Evolutionary conservation across 2,113 vertebrate species (phyloP), one percentile per base, ranked within the genome.

Genomic region (Misgurnus anguillicaudatus): DNA sequence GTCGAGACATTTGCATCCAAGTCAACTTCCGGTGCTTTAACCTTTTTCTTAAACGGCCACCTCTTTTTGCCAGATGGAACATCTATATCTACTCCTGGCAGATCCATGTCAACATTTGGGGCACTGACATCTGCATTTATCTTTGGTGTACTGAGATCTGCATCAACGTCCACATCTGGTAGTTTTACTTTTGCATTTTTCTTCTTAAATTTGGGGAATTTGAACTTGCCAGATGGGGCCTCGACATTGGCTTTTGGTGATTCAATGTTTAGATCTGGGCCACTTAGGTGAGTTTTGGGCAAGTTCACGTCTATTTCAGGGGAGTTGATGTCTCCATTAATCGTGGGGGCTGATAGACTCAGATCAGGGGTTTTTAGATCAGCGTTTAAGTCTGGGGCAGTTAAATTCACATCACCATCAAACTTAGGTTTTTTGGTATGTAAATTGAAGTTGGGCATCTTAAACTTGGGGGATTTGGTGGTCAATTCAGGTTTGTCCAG

Each of bases 191-290:
- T 90, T 42, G 74, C 80, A n/a, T 75, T 87, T 74, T 68, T 91
- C 80, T 84, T 91, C 53, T 90, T 92, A 0, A 89, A 60, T 6
- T 41, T 91, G 2, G 87, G 67, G 85, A 80, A 85, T 85, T 90
- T 90, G 0, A 84, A 16, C 84, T 87, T 92, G 31, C 84, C 90
- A 77, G 89, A 88, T 0, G 80, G 78, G 16, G 53, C 19, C 2
- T 90, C 77, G 6, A 85, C 13, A 24, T 89, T 81, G 77, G 80
- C 2, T 77, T 88, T 71, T 83, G 88, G 86, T 13, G 78, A 53
- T 63, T 90, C n/a, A 4, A 88, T 19, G 19, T 90, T 80, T 64
- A 87, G 3, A 67, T 85, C 73, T 60, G 88, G 81, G 45, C 77
- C 69, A 38, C 78, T 81, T 19, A 92, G 16, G 6, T 88, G 36